phyloP scores from a whole-genome alignment of 2,797 vertebrate species.

The Anableps anableps region DNA sequence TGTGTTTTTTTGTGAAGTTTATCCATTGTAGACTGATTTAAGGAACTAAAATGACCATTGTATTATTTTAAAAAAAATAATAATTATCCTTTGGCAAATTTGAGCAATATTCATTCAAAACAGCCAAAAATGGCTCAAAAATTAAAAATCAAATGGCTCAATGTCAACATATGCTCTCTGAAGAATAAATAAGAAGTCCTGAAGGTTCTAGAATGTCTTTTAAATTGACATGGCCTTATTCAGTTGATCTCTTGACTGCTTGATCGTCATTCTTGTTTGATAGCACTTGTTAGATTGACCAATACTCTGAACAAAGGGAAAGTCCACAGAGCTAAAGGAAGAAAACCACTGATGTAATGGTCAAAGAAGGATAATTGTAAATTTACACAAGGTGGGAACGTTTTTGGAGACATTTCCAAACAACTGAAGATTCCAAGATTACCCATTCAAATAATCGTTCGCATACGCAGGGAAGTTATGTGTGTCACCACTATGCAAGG shows the following conservation, averaged over 20 bases:
- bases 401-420: neutral
- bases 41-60: neutral
- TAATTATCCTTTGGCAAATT: neutral
- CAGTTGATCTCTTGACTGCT: too few species aligned
- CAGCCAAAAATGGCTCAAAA: neutral
- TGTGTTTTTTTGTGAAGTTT: neutral
- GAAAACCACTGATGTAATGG: neutral
- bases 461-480: neutral
- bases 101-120: neutral
- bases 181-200: neutral
- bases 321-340: neutral
- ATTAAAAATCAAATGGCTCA: neutral
- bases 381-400: neutral
- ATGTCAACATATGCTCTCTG: neutral
- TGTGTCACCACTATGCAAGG: neutral
- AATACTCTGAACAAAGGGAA: neutral
- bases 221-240: neutral
- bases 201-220: neutral
- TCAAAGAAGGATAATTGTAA: neutral
- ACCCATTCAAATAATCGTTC: neutral
- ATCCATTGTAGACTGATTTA: neutral
- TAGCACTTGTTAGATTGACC: neutral
- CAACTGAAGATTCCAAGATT: neutral
- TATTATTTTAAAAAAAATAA: neutral
- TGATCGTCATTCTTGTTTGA: neutral